Conservation (phyloP, 1,140 invertebrate species). For the Amyelois transitella region DNA sequence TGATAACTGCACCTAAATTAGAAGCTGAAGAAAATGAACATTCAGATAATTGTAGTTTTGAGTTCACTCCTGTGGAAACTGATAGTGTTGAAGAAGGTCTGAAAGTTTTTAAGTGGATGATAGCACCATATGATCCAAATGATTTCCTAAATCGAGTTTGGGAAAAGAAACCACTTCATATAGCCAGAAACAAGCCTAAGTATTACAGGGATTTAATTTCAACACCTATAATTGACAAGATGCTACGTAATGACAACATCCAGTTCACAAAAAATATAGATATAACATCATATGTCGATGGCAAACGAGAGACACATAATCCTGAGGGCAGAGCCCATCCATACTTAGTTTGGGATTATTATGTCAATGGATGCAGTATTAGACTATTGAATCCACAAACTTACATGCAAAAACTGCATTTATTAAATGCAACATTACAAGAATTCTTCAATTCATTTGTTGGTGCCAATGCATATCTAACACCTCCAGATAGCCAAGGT, state of each 20-base stretch:
- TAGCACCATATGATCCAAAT: conserved; percentile 78
- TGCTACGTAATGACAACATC: conserved; percentile 84
- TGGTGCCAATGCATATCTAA: conserved; percentile 95
- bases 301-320: conserved; percentile 89
- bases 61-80: conserved; percentile 68
- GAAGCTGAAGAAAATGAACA: conserved; percentile 17
- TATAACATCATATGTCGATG: conserved; percentile 89
- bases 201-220: conserved; percentile 87
- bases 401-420: conserved; percentile 80
- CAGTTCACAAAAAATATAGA: conserved; percentile 92
- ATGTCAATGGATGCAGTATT: conserved; percentile 91
- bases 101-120: conserved; percentile 81
- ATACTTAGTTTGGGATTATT: conserved; percentile 93
- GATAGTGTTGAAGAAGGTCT: conserved; percentile 76
- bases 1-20: conserved; percentile 18
- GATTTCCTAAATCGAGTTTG: conserved; percentile 83
- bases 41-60: conserved; percentile 34
- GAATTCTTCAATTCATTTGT: conserved; percentile 96
- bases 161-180: conserved; percentile 87
- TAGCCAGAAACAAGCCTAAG: conserved; percentile 78
- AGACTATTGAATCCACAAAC: conserved; percentile 94
- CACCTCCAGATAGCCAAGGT: conserved; percentile 95
- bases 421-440: conserved; percentile 86
- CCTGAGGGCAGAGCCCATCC: conserved; percentile 84
- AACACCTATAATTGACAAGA: conserved; percentile 83